Evolutionary conservation across 2,888 invertebrate genomes (phyloP).

Genomic region (Himalopsyche tibetana): DNA sequence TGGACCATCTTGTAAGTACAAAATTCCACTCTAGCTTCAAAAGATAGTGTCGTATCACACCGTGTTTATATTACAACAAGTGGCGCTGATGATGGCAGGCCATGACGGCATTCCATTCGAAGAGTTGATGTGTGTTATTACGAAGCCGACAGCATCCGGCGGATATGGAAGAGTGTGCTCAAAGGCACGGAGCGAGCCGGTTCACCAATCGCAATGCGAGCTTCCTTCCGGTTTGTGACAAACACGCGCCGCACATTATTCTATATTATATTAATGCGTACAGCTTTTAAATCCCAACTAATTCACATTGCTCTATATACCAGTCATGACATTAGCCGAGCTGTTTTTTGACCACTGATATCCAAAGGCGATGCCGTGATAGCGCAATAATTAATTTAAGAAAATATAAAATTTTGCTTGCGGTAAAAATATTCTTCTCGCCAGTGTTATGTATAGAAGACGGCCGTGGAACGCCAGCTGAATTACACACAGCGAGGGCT

Average conservation of each 20-base stretch:
- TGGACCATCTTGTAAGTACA: no score
- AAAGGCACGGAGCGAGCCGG: constrained; percentile 27
- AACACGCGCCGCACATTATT: constrained; percentile 18
- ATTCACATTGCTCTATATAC: constrained; percentile 18
- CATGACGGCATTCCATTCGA: constrained; percentile 23
- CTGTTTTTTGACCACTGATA: no score
- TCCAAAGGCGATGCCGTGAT: neutral
- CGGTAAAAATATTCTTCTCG: no score
- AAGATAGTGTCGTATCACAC: neutral
- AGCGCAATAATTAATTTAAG: neutral
- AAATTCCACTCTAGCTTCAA: neutral
- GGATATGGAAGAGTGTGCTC: constrained; percentile 38
- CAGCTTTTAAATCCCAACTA: constrained; percentile 27
- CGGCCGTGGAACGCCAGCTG: no score
- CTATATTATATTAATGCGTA: neutral
- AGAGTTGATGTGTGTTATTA: constrained; percentile 42
- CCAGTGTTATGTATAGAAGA: no score
- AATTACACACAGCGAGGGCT: no score
- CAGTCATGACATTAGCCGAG: constrained; percentile 50
- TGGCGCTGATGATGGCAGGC: constrained; percentile 1
- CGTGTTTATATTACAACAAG: neutral
- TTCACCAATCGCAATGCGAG: constrained; percentile 31
- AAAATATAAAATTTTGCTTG: no score
- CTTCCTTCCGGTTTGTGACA: constrained; percentile 39
- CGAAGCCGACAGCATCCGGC: constrained; percentile 40